Percentiles rank a stretch among this genome's conserved stretches.
Evolutionary conservation across 2,797 vertebrate genomes (phyloP).

Genomic region (Aselliscus stoliczkanus): DNA sequence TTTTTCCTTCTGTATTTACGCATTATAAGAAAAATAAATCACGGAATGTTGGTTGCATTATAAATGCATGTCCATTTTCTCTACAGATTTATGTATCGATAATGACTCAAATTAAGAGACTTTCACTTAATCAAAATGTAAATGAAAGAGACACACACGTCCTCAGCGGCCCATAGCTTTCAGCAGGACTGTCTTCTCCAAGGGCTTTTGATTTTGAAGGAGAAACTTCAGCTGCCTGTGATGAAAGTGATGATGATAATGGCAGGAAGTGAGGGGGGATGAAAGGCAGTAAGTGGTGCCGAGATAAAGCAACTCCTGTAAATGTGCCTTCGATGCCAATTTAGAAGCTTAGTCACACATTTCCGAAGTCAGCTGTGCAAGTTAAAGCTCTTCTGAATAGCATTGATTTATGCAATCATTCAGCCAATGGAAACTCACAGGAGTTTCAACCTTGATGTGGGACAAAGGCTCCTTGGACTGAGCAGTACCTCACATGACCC

Average conservation of each 20-base stretch:
- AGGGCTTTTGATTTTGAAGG: slow-evolving; percentile 33
- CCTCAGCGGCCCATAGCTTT: not conserved
- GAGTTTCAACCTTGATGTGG: not conserved
- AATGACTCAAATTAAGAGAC: slow-evolving; percentile 47
- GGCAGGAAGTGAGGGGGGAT: not conserved
- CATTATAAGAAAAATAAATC: slow-evolving; percentile 43
- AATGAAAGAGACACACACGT: not conserved
- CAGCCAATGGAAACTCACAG: not conserved
- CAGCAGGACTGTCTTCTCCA: not conserved
- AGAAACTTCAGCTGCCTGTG: slow-evolving; percentile 19
- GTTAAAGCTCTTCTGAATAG: slow-evolving; percentile 41
- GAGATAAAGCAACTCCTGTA: not conserved
- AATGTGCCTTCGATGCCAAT: not conserved
- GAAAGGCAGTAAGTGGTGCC: not conserved
- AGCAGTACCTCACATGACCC: not conserved
- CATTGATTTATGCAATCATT: not conserved
- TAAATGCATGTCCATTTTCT: slow-evolving; percentile 61
- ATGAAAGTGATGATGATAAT: not conserved
- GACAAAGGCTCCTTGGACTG: not conserved
- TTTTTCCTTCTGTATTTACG: slow-evolving; percentile 21
- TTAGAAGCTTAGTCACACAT: slow-evolving; percentile 7
- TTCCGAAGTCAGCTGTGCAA: slow-evolving; percentile 51
- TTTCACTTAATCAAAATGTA: slow-evolving; percentile 53
- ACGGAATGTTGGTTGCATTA: not conserved
- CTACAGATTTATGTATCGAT: slow-evolving; percentile 36